A percentile compares a stretch with the other conserved stretches of the same genome.
Evolutionary conservation across 1,140 invertebrate genomes (phyloP).

Genomic region (Drosophila mauritiana): DNA sequence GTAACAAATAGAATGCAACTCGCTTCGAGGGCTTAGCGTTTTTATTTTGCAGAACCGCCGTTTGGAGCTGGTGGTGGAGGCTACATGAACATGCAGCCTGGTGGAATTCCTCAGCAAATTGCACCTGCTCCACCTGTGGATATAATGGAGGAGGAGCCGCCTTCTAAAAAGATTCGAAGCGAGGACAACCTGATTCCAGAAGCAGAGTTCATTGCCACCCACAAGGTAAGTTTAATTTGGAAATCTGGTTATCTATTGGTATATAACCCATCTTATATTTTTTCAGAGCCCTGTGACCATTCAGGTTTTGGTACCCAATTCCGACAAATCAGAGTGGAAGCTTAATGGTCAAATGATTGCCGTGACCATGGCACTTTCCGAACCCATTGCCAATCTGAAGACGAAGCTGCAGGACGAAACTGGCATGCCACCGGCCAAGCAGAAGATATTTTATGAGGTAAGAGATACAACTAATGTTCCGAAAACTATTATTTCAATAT

Average conservation of each 20-base stretch:
- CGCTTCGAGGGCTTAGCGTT: neutral
- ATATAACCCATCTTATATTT: neutral
- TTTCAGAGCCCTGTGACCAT: conserved; percentile 89
- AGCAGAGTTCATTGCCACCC: conserved; percentile 85
- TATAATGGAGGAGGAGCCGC: conserved; percentile 91
- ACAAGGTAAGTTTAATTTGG: conserved; percentile 79
- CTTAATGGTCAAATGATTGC: conserved; percentile 95
- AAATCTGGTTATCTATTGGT: too few relatives aligned
- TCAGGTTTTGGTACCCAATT: conserved; percentile 92
- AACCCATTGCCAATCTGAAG: conserved; percentile 94
- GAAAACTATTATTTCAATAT: neutral
- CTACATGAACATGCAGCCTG: conserved; percentile 77
- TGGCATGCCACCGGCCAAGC: conserved; percentile 98
- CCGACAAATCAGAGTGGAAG: conserved; percentile 98
- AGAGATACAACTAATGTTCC: neutral
- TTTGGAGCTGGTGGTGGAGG: conserved; percentile 84
- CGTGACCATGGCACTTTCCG: conserved; percentile 91
- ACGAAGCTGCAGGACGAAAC: conserved; percentile 94
- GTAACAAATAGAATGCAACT: conserved; percentile 12
- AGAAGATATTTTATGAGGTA: conserved; percentile 89
- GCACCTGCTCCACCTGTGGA: conserved; percentile 85
- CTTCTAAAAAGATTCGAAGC: conserved; percentile 94
- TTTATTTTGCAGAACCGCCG: conserved; percentile 66
- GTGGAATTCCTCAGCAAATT: conserved; percentile 70
- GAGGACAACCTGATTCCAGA: conserved; percentile 97